phyloP scores from a whole-genome alignment of 2,797 vertebrate species.

The Peromyscus melanophrys region DNA sequence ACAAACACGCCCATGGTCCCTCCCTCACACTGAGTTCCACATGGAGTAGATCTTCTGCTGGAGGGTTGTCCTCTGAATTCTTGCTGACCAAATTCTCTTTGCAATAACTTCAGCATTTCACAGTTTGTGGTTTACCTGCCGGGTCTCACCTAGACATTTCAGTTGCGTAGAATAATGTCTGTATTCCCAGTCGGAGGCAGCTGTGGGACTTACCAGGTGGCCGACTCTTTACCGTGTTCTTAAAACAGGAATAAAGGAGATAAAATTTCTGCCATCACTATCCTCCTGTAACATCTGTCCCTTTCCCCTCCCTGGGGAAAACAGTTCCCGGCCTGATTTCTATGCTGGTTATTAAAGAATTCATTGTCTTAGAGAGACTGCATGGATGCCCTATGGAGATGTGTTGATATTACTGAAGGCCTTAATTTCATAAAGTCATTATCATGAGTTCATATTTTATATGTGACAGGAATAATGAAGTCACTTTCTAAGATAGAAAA shows the following conservation, averaged over 20 bases:
- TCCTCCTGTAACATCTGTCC: not conserved
- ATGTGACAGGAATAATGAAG: slow-evolving; percentile 46
- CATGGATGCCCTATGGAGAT: not conserved
- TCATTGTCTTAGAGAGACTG: slow-evolving; percentile 6
- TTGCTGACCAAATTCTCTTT: not conserved
- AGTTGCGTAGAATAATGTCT: not conserved
- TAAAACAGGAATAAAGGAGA: slow-evolving; percentile 6
- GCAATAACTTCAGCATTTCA: not conserved
- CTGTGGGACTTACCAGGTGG: not conserved
- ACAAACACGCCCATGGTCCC: not conserved
- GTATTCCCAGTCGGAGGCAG: not conserved
- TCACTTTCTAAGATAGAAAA: slow-evolving; percentile 67
- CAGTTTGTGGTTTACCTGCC: not conserved
- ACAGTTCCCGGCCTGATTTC: not conserved
- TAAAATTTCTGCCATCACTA: not conserved
- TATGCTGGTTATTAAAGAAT: not conserved
- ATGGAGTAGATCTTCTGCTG: not conserved
- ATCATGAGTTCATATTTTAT: slow-evolving; percentile 53
- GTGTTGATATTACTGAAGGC: slow-evolving; percentile 57
- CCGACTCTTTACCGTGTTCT: not conserved
- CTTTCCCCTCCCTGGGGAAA: not conserved
- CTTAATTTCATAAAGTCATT: slow-evolving; percentile 56
- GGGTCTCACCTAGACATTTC: not conserved
- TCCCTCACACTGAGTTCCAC: not conserved
- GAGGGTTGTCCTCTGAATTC: not conserved